phyloP scores from a whole-genome alignment of 2,113 vertebrate species.

The Antennarius striatus region DNA sequence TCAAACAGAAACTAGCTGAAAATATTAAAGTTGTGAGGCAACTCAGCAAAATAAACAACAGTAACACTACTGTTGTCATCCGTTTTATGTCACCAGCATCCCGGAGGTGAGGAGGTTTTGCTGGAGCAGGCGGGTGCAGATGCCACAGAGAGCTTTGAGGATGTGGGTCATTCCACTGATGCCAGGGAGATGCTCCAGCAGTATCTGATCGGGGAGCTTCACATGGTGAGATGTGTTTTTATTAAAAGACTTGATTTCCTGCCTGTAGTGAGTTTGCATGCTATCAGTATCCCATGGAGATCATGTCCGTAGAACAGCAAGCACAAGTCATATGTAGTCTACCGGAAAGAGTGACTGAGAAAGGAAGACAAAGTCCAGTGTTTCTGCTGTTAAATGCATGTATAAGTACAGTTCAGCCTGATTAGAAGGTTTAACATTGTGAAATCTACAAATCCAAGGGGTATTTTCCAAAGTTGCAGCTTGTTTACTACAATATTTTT shows the following conservation, averaged over 20 bases:
- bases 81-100: conserved; percentile 83
- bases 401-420: no score
- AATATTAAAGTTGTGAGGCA: neutral
- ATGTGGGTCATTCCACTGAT: conserved; percentile 92
- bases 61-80: neutral
- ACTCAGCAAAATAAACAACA: neutral
- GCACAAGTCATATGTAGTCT: no score
- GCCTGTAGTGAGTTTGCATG: neutral
- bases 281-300: neutral
- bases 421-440: no score
- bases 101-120: conserved; percentile 94
- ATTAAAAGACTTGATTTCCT: neutral
- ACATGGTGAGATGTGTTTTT: conserved; percentile 81
- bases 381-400: no score
- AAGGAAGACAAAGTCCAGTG: no score
- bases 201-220: conserved; percentile 89
- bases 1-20: no score
- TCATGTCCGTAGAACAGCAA: no score
- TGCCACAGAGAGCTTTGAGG: conserved; percentile 94
- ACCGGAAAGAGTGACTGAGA: no score
- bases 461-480: no score
- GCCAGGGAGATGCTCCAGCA: conserved; percentile 94
- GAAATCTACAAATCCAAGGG: no score
- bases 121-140: conserved; percentile 91
- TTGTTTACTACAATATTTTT: no score